Evolutionary conservation across 2,113 vertebrate species (phyloP).

Genomic region (Orcinus orca): DNA sequence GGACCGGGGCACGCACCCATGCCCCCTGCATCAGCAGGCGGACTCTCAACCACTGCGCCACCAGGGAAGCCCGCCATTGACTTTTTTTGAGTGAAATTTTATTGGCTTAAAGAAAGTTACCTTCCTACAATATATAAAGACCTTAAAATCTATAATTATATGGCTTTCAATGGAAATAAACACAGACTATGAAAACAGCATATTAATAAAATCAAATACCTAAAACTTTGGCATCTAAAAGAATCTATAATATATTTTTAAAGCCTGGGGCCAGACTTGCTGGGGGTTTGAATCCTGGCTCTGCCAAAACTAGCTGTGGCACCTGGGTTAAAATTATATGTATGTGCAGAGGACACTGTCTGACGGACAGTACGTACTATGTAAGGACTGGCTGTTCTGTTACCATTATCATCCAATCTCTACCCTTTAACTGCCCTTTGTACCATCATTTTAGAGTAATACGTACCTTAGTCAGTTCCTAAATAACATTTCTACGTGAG

Average conservation of each 20-base stretch:
- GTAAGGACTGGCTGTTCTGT: background rate
- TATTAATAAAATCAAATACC: conserved; percentile 42
- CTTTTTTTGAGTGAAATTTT: conserved; percentile 25
- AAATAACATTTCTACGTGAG: background rate
- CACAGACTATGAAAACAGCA: conserved; percentile 16
- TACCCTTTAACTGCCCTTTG: background rate
- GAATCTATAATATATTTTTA: conserved; percentile 24
- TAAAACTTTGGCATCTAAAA: conserved; percentile 30
- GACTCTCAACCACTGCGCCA: too few species aligned
- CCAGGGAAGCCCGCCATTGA: background rate
- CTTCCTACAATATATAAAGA: background rate
- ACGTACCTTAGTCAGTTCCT: conserved; percentile 26
- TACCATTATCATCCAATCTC: background rate
- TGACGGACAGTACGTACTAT: background rate
- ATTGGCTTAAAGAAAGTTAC: conserved; percentile 46
- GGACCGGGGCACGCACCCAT: too few species aligned
- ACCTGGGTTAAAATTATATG: background rate
- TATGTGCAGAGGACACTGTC: background rate
- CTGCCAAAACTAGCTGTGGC: background rate
- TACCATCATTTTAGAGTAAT: background rate
- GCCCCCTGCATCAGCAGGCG: too few species aligned
- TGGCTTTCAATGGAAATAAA: conserved; percentile 46
- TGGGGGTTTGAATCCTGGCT: background rate
- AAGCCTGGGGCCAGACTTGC: background rate
- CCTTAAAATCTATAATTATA: conserved; percentile 49